These are phyloP conservation scores for Melanostoma scalare DNA, from an alignment of 2,888 invertebrate genomes.

Conservation along the genomic window DNA sequence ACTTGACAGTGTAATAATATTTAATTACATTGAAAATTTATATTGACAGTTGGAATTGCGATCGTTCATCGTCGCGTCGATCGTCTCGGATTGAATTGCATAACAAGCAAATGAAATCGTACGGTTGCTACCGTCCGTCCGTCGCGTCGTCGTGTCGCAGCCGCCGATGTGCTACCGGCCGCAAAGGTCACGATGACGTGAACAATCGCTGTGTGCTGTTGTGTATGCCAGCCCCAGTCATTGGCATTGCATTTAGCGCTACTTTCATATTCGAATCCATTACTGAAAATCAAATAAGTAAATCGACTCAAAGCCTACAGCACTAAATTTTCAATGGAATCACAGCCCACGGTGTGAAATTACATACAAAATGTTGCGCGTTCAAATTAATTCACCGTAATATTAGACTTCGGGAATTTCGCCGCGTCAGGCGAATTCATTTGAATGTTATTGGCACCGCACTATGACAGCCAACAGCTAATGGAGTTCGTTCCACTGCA, in stretches of 20 bases:
- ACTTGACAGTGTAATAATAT: constrained; percentile 50
- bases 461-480: background rate
- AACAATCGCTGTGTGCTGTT: background rate
- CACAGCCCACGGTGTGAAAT: constrained; percentile 12
- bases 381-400: constrained; percentile 28
- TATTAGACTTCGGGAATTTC: constrained; percentile 8
- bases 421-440: constrained; percentile 11
- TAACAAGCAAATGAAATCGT: constrained; percentile 36
- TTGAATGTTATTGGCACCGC: constrained; percentile 5
- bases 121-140: background rate
- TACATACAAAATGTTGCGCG: background rate
- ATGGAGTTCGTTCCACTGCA: constrained; percentile 11
- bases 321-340: constrained; percentile 29
- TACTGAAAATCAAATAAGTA: constrained; percentile 14
- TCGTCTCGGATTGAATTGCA: constrained; percentile 46
- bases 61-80: background rate
- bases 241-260: constrained; percentile 40
- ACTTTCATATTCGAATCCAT: constrained; percentile 26
- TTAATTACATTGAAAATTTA: constrained; percentile 60
- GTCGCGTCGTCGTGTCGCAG: background rate
- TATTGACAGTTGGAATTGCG: constrained; percentile 59
- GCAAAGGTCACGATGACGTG: constrained; percentile 55
- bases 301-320: constrained; percentile 14
- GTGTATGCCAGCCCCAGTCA: constrained; percentile 13
- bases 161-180: background rate